Base-by-base conservation (phyloP, 1,140 invertebrate genomes). In the Brachionus paranguensis region DNA sequence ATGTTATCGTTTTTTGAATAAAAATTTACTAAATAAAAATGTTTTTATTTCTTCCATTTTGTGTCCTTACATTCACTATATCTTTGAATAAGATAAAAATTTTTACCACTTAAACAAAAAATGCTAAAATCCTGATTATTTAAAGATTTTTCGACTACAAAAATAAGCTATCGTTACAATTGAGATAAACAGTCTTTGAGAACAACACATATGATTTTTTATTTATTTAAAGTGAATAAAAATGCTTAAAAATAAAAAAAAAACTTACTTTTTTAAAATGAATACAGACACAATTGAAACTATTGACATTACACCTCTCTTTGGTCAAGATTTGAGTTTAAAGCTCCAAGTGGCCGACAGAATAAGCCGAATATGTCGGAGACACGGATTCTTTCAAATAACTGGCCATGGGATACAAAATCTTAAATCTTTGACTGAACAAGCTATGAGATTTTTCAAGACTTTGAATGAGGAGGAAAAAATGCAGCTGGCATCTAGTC, bases 351-450 rank as follows among this genome's bases (percentile, higher is more conserved):
- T 78, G 1, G 43, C 45, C 0, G 43, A 53, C 1, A 11, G 12
- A 78, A 78, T 78, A 8, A 24, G 11, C 47, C 1, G 53, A 29
- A 47, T 33, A 6, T 78, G 74, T 53, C 45, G 45, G 5, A 78
- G 20, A 33, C 20, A 29, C 7, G 74, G 74, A 12, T 78, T 78
- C 12, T 78, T 78, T 78, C 74, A 78, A 33, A 50, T 78, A 53
- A 29, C 45, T 33, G 47, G 47, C 12, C 74, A 78, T n/a, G 11
- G 74, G 0, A 78, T 78, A 27, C 2, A 78, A 41, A 53, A 53
- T 50, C 24, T 53, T 7, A 41, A 78, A 27, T 14, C 1, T 1
- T 14, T 78, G 3, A 78, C 45, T 2, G 10, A 24, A 12, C 43
- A 78, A 78, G 74, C 74, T 12, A 6, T 50, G 4, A 10, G 20